A percentile compares a stretch with the other conserved stretches of the same genome.
These are phyloP conservation scores for Aplochiton taeniatus DNA, from an alignment of 2,797 vertebrate species.

Conservation along the genomic window DNA sequence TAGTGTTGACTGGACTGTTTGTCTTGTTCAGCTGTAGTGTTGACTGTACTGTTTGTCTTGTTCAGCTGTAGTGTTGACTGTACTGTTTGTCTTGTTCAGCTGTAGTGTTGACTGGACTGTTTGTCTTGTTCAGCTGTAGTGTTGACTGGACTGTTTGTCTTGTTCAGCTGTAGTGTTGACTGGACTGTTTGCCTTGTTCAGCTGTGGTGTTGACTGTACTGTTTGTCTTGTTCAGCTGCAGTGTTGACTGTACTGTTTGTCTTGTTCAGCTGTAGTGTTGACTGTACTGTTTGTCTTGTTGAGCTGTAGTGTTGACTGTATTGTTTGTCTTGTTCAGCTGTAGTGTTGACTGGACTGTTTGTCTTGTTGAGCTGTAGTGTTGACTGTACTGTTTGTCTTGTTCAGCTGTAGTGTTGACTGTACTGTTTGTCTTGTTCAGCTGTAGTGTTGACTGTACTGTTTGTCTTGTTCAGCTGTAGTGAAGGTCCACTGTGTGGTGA, in stretches of 20 bases:
- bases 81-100: neutral
- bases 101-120: neutral
- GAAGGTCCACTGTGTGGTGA: slow-evolving; percentile 15
- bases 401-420: neutral
- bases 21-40: neutral
- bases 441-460: neutral
- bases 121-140: slow-evolving; percentile 15
- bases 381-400: neutral
- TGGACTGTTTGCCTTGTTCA: neutral
- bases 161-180: neutral
- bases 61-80: neutral
- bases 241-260: neutral
- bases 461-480: slow-evolving; percentile 15
- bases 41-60: neutral
- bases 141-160: neutral
- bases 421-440: neutral
- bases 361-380: neutral
- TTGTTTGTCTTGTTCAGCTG: neutral
- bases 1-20: neutral
- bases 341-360: neutral
- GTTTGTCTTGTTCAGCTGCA: neutral
- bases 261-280: too few relatives aligned
- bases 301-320: neutral
- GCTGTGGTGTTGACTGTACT: neutral
- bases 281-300: neutral